Evolutionary conservation across 2,797 vertebrate genomes (phyloP).

Genomic region (Mus spretus): DNA sequence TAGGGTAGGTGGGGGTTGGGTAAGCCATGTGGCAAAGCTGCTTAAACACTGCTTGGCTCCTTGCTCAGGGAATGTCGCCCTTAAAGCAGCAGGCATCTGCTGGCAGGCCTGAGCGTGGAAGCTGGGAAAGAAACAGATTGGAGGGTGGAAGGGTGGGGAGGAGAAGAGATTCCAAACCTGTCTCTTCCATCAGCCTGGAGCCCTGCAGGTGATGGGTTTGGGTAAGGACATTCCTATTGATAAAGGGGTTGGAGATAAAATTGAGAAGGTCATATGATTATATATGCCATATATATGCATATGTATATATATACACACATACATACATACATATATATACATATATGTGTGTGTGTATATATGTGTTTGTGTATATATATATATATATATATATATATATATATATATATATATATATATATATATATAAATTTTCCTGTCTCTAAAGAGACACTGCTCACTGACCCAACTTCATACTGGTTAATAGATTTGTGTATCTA

Average conservation of each 20-base stretch:
- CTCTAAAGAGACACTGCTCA: slow-evolving; percentile 18
- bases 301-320: no score
- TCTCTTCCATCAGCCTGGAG: neutral
- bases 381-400: no score
- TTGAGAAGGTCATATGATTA: slow-evolving; percentile 39
- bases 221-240: neutral
- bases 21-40: slow-evolving; percentile 68
- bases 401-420: neutral
- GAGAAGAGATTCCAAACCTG: neutral
- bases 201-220: neutral
- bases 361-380: no score
- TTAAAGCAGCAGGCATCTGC: slow-evolving; percentile 77
- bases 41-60: slow-evolving; percentile 75
- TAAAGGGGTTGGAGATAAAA: neutral
- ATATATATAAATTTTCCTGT: neutral
- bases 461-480: slow-evolving; percentile 24
- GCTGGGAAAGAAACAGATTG: slow-evolving; percentile 72
- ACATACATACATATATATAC: neutral
- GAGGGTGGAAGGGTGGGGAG: slow-evolving; percentile 45
- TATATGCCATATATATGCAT: neutral
- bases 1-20: neutral
- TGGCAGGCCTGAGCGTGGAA: slow-evolving; percentile 59
- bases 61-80: slow-evolving; percentile 70
- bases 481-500: slow-evolving; percentile 63
- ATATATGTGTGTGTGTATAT: no score